Conservation (phyloP, 1,140 invertebrate genomes). For the Bombus balteatus region DNA sequence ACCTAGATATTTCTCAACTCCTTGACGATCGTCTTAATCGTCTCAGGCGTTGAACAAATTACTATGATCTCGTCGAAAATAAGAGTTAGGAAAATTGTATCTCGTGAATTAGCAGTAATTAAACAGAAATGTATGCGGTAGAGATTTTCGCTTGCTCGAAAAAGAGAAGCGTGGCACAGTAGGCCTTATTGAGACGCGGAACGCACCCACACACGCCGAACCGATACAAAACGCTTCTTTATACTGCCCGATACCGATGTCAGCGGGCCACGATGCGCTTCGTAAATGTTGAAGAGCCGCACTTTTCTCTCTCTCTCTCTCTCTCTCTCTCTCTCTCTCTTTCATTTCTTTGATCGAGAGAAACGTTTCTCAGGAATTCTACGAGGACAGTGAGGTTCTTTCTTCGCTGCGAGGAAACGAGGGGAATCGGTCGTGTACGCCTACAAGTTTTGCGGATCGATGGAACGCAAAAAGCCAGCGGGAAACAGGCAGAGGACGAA, state of each 20-base stretch:
- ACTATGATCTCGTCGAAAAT: fast-evolving
- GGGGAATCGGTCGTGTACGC: neutral
- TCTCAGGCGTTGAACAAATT: neutral
- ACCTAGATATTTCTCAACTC: too few relatives aligned
- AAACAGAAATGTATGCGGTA: neutral
- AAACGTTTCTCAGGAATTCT: neutral
- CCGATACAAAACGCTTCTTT: constrained; percentile 53
- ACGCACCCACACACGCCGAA: constrained; percentile 43
- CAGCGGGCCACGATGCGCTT: constrained; percentile 4
- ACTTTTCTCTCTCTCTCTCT: neutral
- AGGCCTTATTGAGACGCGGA: constrained; percentile 44
- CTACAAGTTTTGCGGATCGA: neutral
- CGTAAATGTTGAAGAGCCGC: neutral
- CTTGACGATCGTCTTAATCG: neutral
- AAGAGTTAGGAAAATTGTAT: neutral
- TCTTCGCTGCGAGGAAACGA: constrained; percentile 5
- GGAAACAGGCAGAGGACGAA: neutral
- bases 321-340: neutral
- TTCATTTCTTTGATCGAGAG: neutral
- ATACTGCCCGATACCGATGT: constrained; percentile 17
- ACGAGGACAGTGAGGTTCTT: constrained; percentile 16
- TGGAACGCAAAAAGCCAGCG: neutral
- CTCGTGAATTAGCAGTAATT: constrained; percentile 6
- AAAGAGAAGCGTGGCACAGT: constrained; percentile 44
- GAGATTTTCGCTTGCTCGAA: constrained; percentile 41